Conservation (phyloP, 2,797 vertebrate species). For the Orientallactaga sibirica region DNA sequence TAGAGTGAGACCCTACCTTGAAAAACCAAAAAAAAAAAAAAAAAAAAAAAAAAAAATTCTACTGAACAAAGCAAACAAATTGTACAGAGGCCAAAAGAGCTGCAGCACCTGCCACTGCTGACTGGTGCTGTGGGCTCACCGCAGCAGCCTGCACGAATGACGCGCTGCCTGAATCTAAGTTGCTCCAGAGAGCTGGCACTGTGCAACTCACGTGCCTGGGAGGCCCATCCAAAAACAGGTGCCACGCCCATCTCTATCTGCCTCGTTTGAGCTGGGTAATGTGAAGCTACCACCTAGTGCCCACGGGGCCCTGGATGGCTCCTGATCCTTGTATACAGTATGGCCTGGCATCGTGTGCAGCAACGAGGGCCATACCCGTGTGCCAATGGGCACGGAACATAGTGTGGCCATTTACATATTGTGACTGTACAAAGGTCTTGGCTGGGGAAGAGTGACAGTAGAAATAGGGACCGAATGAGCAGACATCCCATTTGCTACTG, state of each 20-base stretch:
- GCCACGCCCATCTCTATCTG: not conserved
- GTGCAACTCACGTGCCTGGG: rapidly evolving
- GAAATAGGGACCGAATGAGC: not conserved
- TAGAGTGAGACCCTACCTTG: too few species aligned
- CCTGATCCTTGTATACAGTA: not conserved
- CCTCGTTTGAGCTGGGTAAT: not conserved
- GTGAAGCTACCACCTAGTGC: too few species aligned
- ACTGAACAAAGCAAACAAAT: not conserved
- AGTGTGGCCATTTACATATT: too few species aligned
- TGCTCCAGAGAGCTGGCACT: not conserved
- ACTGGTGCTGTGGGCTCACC: not conserved
- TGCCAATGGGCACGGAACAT: not conserved
- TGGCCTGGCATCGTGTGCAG: not conserved
- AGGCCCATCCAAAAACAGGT: not conserved
- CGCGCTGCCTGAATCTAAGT: not conserved
- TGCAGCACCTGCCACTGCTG: not conserved
- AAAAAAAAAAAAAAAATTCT: not conserved
- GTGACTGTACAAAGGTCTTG: not conserved
- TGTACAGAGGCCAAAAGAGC: not conserved
- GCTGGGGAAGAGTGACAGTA: not conserved
- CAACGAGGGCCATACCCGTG: not conserved
- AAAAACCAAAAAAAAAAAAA: too few species aligned
- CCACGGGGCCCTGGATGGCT: not conserved
- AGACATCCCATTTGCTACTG: rapidly evolving
- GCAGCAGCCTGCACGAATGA: not conserved